Conservation (phyloP, 2,113 vertebrate genomes). For the Phocoena phocoena region DNA sequence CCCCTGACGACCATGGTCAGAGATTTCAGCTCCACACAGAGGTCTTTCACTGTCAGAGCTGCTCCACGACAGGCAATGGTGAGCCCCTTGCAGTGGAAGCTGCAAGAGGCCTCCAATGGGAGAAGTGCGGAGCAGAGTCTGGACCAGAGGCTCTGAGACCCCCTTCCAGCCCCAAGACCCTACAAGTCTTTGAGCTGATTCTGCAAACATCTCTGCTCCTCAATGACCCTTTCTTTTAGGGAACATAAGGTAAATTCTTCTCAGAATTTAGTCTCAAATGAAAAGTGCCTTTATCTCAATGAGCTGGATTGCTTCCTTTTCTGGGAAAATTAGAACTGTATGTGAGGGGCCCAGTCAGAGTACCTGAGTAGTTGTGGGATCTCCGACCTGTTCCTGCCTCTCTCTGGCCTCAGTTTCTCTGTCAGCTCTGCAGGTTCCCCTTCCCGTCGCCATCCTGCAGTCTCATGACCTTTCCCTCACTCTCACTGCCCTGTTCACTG, state of each 20-base stretch:
- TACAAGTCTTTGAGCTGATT: not conserved
- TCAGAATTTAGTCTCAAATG: not conserved
- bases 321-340: not conserved
- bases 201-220: not conserved
- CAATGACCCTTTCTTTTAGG: not conserved
- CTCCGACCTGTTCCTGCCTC: not conserved
- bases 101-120: not conserved
- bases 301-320: not conserved
- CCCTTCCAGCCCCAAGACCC: not conserved
- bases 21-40: not conserved
- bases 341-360: not conserved
- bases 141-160: not conserved
- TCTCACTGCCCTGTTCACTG: not conserved
- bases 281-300: not conserved
- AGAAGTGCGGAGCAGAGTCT: not conserved
- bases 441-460: not conserved
- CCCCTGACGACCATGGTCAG: not conserved
- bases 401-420: not conserved
- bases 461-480: not conserved
- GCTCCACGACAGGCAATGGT: fast-evolving
- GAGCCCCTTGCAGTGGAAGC: not conserved
- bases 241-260: not conserved
- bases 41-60: not conserved
- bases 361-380: too few species aligned
- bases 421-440: not conserved